Base-by-base conservation (phyloP, 2,113 vertebrate species). In the Toxostoma redivivum region DNA sequence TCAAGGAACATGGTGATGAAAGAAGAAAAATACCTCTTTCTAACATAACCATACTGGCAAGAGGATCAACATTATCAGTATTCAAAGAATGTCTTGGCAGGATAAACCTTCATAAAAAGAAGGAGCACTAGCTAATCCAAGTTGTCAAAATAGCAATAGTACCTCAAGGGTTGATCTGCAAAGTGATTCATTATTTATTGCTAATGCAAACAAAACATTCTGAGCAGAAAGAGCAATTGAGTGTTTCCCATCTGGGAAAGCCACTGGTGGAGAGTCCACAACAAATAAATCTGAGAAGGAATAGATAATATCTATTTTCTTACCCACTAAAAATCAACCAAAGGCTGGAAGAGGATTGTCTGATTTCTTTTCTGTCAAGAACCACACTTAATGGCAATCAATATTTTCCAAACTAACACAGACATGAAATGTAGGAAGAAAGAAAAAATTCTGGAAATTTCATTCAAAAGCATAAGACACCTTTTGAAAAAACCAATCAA, bases 1-100 rank as follows among this genome's bases (percentile, higher is more conserved):
- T 98, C 98, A 98, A 98, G 98, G 98, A 98, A 98, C 97, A 97
- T 31, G 94, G 97, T 98, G 98, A 98, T 97, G 98, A 98, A 97
- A 98, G 97, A 98, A 97, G 97, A 97, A 98, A 98, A 98, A 98
- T 97, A 98, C 97, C 96, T 97, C 98, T 98, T 97, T 98, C 98
- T 98, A 98, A 96, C 96, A 97, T 98, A 98, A 97, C 97, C 97
- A 98, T 96, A 97, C 97, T 98, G 98, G 97, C 97, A 98, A 97
- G 98, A 98, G 94, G 97, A 98, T 97, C 91, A 96, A 98, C 97
- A 98, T 98, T 97, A 97, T 98, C 97, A 98, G 98, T 97, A 98
- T 98, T 98, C 97, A 97, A 97, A 98, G 98, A 98, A 98, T 98
- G 97, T 98, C 97, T 97, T 98, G 98, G 98, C 98, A 98, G 95